A percentile compares a stretch with the other conserved stretches of the same genome.
phyloP scores from a whole-genome alignment of 2,113 vertebrate species.

The Oryzias javanicus region DNA sequence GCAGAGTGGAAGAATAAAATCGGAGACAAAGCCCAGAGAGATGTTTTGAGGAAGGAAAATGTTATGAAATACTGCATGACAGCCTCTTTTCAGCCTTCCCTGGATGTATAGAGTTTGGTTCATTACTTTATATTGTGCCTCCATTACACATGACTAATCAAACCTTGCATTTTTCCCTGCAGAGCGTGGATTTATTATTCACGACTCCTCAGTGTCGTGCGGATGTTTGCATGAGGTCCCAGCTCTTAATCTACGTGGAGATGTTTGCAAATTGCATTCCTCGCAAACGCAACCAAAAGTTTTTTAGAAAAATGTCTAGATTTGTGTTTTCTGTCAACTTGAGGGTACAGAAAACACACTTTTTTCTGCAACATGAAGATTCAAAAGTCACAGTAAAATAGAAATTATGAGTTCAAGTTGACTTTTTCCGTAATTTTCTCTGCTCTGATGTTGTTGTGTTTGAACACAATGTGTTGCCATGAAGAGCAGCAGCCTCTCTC shows the following conservation, averaged over 20 bases:
- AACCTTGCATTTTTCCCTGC: conserved; percentile 5
- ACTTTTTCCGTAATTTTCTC: too few relatives aligned
- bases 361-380: too few relatives aligned
- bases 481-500: neutral
- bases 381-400: too few relatives aligned
- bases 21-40: conserved; percentile 6
- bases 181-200: conserved; percentile 20
- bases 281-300: neutral
- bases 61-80: neutral
- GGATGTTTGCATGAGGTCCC: neutral
- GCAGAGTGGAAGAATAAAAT: conserved; percentile 1
- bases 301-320: too few relatives aligned
- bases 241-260: conserved; percentile 7
- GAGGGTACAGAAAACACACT: too few relatives aligned
- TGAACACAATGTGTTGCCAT: too few relatives aligned
- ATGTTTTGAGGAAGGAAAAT: neutral
- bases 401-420: too few relatives aligned
- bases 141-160: conserved; percentile 26
- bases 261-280: neutral
- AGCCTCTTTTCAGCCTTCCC: neutral
- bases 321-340: too few relatives aligned
- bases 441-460: neutral
- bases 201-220: conserved; percentile 8
- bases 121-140: conserved; percentile 26
- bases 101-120: conserved; percentile 11